A percentile compares a stretch with the other conserved stretches of the same genome.
phyloP scores from a whole-genome alignment of 2,797 vertebrate species.

The Malurus leucopterus region DNA sequence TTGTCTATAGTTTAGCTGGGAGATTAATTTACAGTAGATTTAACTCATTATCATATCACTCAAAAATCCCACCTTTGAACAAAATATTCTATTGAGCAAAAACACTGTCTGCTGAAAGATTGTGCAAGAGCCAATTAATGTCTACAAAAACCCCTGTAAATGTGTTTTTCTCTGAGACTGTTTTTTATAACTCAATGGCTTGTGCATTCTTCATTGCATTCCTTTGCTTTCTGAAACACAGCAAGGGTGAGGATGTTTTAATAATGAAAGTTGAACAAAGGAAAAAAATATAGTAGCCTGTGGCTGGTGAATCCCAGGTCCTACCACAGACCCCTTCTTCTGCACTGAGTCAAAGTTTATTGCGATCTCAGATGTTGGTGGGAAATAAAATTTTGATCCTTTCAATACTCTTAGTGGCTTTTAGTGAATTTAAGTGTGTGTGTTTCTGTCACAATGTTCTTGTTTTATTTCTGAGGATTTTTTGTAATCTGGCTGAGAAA shows the following conservation, averaged over 20 bases:
- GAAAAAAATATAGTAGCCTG: neutral
- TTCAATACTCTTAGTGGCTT: neutral
- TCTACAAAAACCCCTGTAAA: neutral
- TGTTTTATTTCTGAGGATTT: neutral
- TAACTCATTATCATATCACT: neutral
- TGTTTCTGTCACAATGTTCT: neutral
- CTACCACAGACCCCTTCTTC: neutral
- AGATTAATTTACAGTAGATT: neutral
- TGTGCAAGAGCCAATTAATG: neutral
- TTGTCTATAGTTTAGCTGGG: neutral
- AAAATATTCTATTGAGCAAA: neutral
- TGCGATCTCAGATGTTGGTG: rapidly evolving
- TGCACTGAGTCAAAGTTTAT: rapidly evolving
- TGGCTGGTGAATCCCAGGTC: neutral
- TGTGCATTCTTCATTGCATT: neutral
- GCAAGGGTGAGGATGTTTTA: neutral
- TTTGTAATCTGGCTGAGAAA: neutral
- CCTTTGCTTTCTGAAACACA: neutral
- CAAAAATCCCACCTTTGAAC: neutral
- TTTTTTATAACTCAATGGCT: neutral
- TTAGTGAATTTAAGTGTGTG: neutral
- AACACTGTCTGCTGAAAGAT: neutral
- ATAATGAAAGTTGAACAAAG: neutral
- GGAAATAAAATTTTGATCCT: neutral
- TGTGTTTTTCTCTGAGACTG: neutral